A percentile compares a stretch with the other conserved stretches of the same genome.
Conservation (phyloP, 2,888 invertebrate species). For the Rhyacophila evoluta region DNA sequence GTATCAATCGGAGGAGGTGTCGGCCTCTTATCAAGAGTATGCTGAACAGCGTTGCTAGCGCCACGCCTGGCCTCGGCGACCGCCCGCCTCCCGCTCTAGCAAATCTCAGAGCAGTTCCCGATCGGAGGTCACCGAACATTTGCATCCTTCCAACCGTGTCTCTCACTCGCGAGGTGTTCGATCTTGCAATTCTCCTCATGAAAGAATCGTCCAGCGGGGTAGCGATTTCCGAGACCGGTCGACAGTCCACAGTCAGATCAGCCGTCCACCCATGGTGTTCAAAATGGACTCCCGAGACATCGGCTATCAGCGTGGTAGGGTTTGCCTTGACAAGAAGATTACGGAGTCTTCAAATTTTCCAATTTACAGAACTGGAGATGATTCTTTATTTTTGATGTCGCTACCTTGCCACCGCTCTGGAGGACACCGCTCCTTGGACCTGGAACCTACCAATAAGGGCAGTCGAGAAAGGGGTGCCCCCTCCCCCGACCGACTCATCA, state of each 20-base stretch:
- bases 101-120: slow-evolving; percentile 58
- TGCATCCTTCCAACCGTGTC: background rate
- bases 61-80: slow-evolving; percentile 69
- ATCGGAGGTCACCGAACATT: background rate
- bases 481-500: background rate
- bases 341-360: background rate
- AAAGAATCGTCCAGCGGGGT: background rate
- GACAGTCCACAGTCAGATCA: background rate
- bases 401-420: background rate
- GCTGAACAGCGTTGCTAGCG: slow-evolving; percentile 82
- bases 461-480: background rate
- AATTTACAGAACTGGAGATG: background rate
- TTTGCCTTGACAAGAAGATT: background rate
- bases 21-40: slow-evolving; percentile 89
- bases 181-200: slow-evolving; percentile 7
- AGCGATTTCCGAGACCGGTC: background rate
- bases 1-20: slow-evolving; percentile 96
- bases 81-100: slow-evolving; percentile 57
- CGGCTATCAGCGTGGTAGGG: background rate
- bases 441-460: background rate
- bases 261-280: background rate
- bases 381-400: slow-evolving; percentile 6
- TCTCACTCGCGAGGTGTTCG: background rate
- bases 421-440: background rate
- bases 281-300: background rate